Conservation (phyloP, 2,888 invertebrate species). For the Galerucella calmariensis region DNA sequence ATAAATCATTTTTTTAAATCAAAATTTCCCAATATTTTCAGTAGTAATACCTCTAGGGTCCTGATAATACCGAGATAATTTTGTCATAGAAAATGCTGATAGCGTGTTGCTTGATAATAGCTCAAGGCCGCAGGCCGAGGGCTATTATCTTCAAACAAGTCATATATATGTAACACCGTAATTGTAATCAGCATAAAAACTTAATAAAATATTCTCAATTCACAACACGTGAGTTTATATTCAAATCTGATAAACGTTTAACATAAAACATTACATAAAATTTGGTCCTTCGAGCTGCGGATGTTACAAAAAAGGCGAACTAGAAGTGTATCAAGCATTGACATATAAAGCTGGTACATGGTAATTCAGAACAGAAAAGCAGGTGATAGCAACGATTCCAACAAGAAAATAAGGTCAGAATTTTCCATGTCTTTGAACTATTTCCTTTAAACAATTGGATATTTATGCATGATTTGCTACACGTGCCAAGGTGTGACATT, state of each 20-base stretch:
- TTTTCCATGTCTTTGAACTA: too few relatives aligned
- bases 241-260: background rate
- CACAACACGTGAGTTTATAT: background rate
- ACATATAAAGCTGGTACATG: background rate
- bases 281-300: background rate
- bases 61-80: too few relatives aligned
- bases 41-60: too few relatives aligned
- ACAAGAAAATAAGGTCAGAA: background rate
- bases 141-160: background rate
- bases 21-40: too few relatives aligned
- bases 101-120: too few relatives aligned
- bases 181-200: background rate
- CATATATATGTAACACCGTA: background rate
- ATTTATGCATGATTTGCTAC: background rate
- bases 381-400: background rate
- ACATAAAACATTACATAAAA: background rate
- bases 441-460: background rate
- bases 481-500: background rate
- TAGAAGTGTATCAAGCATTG: background rate
- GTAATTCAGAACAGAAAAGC: background rate
- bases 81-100: too few relatives aligned
- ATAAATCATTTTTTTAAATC: too few relatives aligned
- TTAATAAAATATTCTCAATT: background rate
- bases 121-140: too few relatives aligned
- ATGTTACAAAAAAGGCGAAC: background rate